phyloP scores from a whole-genome alignment of 2,797 vertebrate genomes.

The Gymnothorax javanicus region DNA sequence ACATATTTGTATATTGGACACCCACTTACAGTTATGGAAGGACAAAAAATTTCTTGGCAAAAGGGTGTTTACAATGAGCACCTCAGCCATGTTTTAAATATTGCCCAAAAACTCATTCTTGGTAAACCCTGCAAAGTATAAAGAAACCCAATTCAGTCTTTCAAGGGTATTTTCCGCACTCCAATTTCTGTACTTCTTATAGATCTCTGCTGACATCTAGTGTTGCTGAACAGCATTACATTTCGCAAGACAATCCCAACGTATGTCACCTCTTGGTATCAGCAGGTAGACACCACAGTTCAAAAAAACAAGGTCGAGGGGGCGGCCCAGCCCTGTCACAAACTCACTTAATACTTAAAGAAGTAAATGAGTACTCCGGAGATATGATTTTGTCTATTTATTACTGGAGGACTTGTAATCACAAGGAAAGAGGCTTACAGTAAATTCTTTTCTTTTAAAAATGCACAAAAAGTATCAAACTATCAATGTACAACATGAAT shows the following conservation, averaged over 20 bases:
- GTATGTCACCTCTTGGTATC: background rate
- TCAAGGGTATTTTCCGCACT: background rate
- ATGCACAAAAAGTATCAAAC: conserved; percentile 29
- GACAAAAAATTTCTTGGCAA: background rate
- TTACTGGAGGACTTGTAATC: conserved; percentile 29
- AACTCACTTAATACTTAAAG: background rate
- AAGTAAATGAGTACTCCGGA: background rate
- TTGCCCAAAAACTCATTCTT: background rate
- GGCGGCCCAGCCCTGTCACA: background rate
- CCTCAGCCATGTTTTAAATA: background rate
- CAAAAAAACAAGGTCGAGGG: too few relatives aligned
- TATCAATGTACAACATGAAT: background rate
- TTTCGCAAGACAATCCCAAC: background rate
- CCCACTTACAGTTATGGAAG: background rate
- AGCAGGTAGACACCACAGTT: background rate
- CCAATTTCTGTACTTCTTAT: background rate
- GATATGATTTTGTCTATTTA: conserved; percentile 24
- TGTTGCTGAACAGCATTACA: conserved; percentile 12
- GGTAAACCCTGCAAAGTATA: background rate
- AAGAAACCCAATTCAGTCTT: background rate
- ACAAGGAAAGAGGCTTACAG: conserved; percentile 10
- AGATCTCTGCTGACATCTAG: conserved; percentile 16
- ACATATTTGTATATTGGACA: too few relatives aligned
- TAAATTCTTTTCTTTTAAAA: conserved; percentile 20
- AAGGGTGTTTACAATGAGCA: background rate